These are phyloP conservation scores for Anolis sagrei DNA, from an alignment of 2,113 vertebrate species.

Conservation along the genomic window DNA sequence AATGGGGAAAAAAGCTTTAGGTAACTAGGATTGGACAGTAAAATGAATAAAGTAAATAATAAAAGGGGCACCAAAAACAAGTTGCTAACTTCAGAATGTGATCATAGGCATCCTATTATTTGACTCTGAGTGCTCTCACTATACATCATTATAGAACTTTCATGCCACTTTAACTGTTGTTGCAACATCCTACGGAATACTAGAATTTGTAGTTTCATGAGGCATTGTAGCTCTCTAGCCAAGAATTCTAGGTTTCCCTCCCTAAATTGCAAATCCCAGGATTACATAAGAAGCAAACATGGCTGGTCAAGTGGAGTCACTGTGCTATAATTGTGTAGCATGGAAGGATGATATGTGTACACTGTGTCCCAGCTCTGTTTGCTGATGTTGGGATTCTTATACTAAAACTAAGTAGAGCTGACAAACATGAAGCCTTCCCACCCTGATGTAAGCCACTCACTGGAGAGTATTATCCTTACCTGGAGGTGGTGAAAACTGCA, in stretches of 20 bases:
- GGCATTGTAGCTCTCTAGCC: too few relatives aligned
- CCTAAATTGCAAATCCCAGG: too few relatives aligned
- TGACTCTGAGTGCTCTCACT: background rate
- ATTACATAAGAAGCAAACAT: too few relatives aligned
- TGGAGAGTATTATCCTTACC: slow-evolving; percentile 73
- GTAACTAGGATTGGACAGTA: background rate
- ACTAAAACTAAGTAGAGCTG: background rate
- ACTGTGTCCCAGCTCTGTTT: background rate
- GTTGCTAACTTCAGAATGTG: background rate
- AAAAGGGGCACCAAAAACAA: background rate
- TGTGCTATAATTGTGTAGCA: too few relatives aligned
- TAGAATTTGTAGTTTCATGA: too few relatives aligned
- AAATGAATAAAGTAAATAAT: too few relatives aligned
- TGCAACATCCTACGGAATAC: too few relatives aligned
- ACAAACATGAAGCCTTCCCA: background rate
- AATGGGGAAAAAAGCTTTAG: background rate
- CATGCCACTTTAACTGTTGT: too few relatives aligned
- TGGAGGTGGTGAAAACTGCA: slow-evolving; percentile 92
- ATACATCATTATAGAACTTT: background rate
- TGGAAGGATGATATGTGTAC: background rate
- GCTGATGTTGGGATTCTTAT: too few relatives aligned
- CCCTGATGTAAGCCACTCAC: background rate
- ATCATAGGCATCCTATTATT: background rate
- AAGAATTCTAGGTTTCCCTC: too few relatives aligned
- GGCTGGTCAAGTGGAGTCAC: background rate